A percentile compares a stretch with the other conserved stretches of the same genome.
Evolutionary conservation across 1,140 invertebrate genomes (phyloP).

Genomic region (Apis florea): DNA sequence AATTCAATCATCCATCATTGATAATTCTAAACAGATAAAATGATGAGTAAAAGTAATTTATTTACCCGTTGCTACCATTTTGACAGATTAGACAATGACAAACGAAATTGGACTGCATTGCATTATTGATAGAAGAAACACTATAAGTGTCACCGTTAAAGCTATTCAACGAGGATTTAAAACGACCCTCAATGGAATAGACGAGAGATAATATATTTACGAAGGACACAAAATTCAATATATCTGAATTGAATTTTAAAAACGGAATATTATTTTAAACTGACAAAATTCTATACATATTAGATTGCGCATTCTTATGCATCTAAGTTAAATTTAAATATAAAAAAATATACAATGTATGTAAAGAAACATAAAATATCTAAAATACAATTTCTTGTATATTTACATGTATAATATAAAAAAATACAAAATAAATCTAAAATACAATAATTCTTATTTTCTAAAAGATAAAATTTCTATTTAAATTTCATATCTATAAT

Average conservation of each 20-base stretch:
- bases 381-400: too few relatives aligned
- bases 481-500: too few relatives aligned
- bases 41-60: not conserved
- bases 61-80: not conserved
- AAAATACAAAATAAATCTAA: too few relatives aligned
- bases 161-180: conserved; percentile 55
- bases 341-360: too few relatives aligned
- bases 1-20: not conserved
- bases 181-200: conserved; percentile 9
- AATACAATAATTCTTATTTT: too few relatives aligned
- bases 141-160: conserved; percentile 54
- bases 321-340: too few relatives aligned
- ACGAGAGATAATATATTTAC: not conserved
- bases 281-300: too few relatives aligned
- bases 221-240: not conserved
- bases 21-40: not conserved
- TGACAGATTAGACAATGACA: not conserved
- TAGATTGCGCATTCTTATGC: too few relatives aligned
- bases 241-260: not conserved
- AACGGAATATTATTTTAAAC: too few relatives aligned
- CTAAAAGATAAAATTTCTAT: too few relatives aligned
- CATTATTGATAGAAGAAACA: conserved; percentile 64
- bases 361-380: too few relatives aligned
- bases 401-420: too few relatives aligned
- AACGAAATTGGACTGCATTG: not conserved